phyloP scores from a whole-genome alignment of 2,888 invertebrate genomes.

The Leucoptera coffeella region DNA sequence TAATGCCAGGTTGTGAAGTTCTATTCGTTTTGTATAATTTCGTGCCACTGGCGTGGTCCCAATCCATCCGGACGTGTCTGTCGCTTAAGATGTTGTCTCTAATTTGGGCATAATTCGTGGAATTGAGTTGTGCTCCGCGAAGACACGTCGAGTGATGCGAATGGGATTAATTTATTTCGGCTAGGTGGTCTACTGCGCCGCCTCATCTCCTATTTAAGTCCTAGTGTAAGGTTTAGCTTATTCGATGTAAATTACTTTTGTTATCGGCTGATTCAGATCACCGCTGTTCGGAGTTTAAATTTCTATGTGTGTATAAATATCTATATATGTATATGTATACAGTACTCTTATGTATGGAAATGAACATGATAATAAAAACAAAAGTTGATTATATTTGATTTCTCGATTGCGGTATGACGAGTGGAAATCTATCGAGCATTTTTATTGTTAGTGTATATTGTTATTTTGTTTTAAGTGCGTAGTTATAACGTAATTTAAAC shows the following conservation, averaged over 20 bases:
- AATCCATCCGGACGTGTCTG: no score
- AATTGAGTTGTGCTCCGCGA: no score
- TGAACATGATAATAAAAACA: conserved; percentile 29
- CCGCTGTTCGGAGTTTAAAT: conserved; percentile 49
- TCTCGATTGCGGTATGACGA: conserved; percentile 38
- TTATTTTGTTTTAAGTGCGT: conserved; percentile 51
- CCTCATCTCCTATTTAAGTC: conserved; percentile 31
- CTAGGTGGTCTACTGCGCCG: conserved; percentile 22
- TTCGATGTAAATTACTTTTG: conserved; percentile 43
- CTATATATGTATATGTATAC: no score
- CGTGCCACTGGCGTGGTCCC: no score
- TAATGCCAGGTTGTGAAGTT: conserved; percentile 50
- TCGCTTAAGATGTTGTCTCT: no score
- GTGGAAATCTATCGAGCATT: conserved; percentile 49
- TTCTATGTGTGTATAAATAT: conserved; percentile 19
- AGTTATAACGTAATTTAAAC: conserved; percentile 46
- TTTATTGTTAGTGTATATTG: conserved; percentile 52
- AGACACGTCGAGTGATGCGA: no score
- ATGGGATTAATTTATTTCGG: conserved; percentile 19
- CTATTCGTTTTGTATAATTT: no score
- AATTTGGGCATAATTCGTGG: no score
- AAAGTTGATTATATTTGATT: conserved; percentile 43
- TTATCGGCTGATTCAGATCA: conserved; percentile 48
- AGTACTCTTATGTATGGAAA: no score
- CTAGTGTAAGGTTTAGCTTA: conserved; percentile 39